Conservation (phyloP, 2,113 vertebrate genomes). For the Entelurus aequoreus region DNA sequence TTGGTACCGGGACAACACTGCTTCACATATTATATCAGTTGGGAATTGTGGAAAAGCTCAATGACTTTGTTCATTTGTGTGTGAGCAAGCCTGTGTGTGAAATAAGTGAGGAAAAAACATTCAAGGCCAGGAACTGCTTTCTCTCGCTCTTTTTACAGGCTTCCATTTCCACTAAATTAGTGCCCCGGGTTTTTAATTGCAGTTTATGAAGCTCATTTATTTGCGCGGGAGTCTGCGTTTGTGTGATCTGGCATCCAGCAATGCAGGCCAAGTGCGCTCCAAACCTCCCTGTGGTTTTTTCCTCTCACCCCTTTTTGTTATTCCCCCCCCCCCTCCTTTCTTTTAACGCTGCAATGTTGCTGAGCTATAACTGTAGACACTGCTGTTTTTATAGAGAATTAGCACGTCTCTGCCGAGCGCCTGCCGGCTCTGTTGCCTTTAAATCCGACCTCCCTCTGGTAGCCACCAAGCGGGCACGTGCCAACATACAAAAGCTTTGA, state of each 20-base stretch:
- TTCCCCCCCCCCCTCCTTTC: slow-evolving; percentile 17
- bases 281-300: slow-evolving; percentile 62
- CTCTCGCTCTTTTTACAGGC: slow-evolving; percentile 59
- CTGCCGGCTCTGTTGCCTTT: slow-evolving; percentile 64
- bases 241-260: slow-evolving; percentile 64
- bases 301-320: slow-evolving; percentile 29
- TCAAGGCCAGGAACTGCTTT: slow-evolving; percentile 32
- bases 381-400: slow-evolving; percentile 75
- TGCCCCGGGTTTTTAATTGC: slow-evolving; percentile 78
- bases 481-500: slow-evolving; percentile 42
- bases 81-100: neutral
- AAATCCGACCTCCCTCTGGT: slow-evolving; percentile 51
- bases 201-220: slow-evolving; percentile 75
- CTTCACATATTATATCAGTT: too few species aligned
- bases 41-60: too few species aligned
- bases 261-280: slow-evolving; percentile 45
- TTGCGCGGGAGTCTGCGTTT: slow-evolving; percentile 59
- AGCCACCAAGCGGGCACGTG: slow-evolving; percentile 45
- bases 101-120: neutral
- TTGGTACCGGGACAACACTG: too few species aligned
- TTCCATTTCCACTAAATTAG: slow-evolving; percentile 78
- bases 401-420: slow-evolving; percentile 59
- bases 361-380: slow-evolving; percentile 58
- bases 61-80: neutral
- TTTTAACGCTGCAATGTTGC: slow-evolving; percentile 58